Percentiles rank a stretch among this genome's conserved stretches.
phyloP scores from a whole-genome alignment of 1,140 invertebrate species.

The Hermetia illucens region DNA sequence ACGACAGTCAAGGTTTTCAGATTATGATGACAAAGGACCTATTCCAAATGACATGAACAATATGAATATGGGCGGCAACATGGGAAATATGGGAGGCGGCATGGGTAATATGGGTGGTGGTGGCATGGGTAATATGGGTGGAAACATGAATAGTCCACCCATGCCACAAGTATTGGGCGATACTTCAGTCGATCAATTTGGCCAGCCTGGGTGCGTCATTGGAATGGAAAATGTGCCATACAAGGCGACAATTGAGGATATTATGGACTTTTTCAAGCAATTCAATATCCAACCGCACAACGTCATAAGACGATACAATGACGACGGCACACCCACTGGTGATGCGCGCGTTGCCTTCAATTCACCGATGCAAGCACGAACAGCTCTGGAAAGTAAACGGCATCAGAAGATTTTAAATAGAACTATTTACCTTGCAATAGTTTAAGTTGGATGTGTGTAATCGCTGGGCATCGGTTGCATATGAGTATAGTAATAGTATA shows the following conservation, averaged over 20 bases:
- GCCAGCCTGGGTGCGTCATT: conserved; percentile 66
- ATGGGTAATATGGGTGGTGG: background rate
- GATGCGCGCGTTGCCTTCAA: conserved; percentile 76
- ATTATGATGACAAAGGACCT: background rate
- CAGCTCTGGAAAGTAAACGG: conserved; percentile 41
- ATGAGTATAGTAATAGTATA: too few species aligned
- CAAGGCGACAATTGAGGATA: conserved; percentile 70
- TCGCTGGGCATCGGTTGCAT: too few species aligned
- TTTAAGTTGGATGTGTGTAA: conserved; percentile 10
- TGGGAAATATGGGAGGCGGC: background rate
- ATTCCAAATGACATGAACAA: background rate
- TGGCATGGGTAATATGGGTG: background rate
- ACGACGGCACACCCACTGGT: conserved; percentile 70
- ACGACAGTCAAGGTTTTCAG: background rate
- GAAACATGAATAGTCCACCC: background rate
- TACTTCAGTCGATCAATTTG: conserved; percentile 44
- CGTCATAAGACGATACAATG: conserved; percentile 69
- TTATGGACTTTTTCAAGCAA: conserved; percentile 69
- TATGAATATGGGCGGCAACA: background rate
- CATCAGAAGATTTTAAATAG: conserved; percentile 23
- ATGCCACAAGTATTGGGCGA: conserved; percentile 1
- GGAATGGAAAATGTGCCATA: conserved; percentile 76
- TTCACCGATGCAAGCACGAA: conserved; percentile 55
- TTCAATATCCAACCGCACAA: conserved; percentile 60
- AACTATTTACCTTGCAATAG: conserved; percentile 21